Base-by-base conservation (phyloP, 2,113 vertebrate species). In the Seriola rivoliana region DNA sequence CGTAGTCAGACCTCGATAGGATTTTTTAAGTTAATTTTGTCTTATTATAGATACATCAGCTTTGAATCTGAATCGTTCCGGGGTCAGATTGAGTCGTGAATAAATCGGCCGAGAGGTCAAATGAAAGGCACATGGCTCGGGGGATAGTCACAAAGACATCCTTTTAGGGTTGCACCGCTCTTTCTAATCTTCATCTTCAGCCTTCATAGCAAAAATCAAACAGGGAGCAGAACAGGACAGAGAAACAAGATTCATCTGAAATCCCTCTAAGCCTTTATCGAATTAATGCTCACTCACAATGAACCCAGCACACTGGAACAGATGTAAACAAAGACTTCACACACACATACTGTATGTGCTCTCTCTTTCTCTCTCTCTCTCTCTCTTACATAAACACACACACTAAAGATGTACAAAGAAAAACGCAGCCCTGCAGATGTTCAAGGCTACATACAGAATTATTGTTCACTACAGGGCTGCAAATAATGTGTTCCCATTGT, bases 211-310 rank as follows among this genome's bases (percentile, higher is more conserved):
- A 23, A 80, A 29, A 87, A 76, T 78, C 80, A 88, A 83, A 91
- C 38, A 78, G 60, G 62, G 81, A 84, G 54, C 55, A 69, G 38
- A 84, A 81, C 82, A 83, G 25, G 65, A 76, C 64, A 85, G 62
- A 83, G 69, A 75, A 76, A 88, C 77, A 74, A 79, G 84, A 88
- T 82, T 89, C 85, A 81, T 78, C 78, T 86, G 50, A 86, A 92
- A 92, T 91, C 88, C 87, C 82, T 84, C 63, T 87, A 89, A 91
- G 90, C 81, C 74, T 78, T 89, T 86, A 90, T 89, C 46, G 85
- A 90, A 90, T 79, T 82, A 84, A 88, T 46, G 72, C 81, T 85
- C 71, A 40, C 57, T 84, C 71, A 75, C 79, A 83, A 86, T 86
- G 72, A 85, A 78, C 55, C 81, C 63, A 25, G 58, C 63, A 5